Conservation (phyloP, 2,113 vertebrate species). For the Nettapus auritus region DNA sequence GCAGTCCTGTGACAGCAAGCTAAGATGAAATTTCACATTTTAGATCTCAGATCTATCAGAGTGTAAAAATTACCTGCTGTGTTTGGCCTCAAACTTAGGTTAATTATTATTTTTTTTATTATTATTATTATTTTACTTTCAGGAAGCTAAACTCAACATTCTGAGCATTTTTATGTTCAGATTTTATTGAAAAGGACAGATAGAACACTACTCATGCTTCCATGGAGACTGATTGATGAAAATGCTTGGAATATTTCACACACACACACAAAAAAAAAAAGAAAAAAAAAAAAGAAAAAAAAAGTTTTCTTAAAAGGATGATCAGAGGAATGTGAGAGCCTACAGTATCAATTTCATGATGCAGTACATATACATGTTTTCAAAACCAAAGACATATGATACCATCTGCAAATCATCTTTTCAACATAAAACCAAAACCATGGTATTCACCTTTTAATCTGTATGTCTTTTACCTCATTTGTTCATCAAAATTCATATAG, state of each 20-base stretch:
- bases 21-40: constrained; percentile 22
- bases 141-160: not conserved
- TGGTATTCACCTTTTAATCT: not conserved
- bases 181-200: not conserved
- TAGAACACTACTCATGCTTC: not conserved
- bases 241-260: not conserved
- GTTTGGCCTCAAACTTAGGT: not conserved
- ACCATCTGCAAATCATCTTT: accelerated
- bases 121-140: too few relatives aligned
- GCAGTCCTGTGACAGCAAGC: not conserved
- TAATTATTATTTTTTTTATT: constrained; percentile 21
- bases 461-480: not conserved
- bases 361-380: not conserved
- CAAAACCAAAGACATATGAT: not conserved
- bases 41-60: not conserved
- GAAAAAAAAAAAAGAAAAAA: not conserved
- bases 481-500: not conserved
- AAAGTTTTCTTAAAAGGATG: not conserved
- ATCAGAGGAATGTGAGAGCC: not conserved
- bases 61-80: not conserved
- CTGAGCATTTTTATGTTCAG: not conserved
- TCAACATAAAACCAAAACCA: not conserved
- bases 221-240: not conserved
- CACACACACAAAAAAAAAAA: too few relatives aligned
- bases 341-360: not conserved